A percentile compares a stretch with the other conserved stretches of the same genome.
Conservation (phyloP, 2,888 invertebrate species). For the Lithophane leautieri region DNA sequence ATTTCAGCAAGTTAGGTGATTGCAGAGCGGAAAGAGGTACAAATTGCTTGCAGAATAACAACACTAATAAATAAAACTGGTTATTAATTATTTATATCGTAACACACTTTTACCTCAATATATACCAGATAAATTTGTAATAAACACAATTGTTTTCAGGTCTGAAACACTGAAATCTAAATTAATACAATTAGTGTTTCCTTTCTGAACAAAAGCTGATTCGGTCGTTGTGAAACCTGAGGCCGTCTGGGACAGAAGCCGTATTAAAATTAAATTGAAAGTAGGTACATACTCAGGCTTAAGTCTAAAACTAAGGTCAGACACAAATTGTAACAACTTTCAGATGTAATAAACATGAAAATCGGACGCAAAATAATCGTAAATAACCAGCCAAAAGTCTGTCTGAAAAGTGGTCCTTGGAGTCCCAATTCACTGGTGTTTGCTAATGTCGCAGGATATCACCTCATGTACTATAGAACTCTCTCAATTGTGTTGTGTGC, state of each 20-base stretch:
- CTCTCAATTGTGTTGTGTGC: no score
- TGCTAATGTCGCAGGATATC: not conserved
- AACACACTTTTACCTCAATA: conserved; percentile 25
- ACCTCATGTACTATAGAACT: not conserved
- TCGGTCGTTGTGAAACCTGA: conserved; percentile 46
- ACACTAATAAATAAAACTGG: conserved; percentile 3
- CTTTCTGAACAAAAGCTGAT: conserved; percentile 50
- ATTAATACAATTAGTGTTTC: conserved; percentile 61
- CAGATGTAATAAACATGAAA: not conserved
- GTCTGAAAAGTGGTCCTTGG: not conserved
- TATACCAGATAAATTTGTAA: conserved; percentile 33
- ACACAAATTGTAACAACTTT: conserved; percentile 12
- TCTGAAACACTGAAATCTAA: conserved; percentile 35
- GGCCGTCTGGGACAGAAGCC: conserved; percentile 54
- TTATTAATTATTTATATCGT: conserved; percentile 25
- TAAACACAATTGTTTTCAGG: conserved; percentile 30
- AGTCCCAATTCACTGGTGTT: not conserved
- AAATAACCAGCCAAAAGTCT: not conserved
- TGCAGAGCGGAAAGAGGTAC: not conserved
- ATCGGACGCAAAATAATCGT: not conserved
- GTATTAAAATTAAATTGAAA: conserved; percentile 46
- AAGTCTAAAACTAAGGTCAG: conserved; percentile 11
- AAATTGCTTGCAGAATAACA: conserved; percentile 24
- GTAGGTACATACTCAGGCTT: conserved; percentile 21
- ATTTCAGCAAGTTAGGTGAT: conserved; percentile 2